These are phyloP conservation scores for Porites lutea DNA, from an alignment of 64 coral and sea anemone genomes.

Conservation along the genomic window DNA sequence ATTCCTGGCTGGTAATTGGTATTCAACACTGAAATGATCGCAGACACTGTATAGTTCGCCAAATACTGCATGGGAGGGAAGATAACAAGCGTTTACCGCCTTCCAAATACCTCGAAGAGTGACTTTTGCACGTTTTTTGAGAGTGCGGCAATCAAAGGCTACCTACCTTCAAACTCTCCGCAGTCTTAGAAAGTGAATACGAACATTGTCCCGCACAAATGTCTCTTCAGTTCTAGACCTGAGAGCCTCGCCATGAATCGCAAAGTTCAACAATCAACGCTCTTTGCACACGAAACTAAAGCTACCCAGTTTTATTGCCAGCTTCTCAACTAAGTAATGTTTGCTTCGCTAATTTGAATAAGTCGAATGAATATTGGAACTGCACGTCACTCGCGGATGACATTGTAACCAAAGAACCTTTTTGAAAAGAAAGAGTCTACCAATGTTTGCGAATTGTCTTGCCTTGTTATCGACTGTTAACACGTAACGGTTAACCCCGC, in stretches of 20 bases:
- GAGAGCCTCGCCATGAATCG: not conserved
- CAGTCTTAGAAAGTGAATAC: not conserved
- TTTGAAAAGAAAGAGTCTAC: slow-evolving; percentile 19
- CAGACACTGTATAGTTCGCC: too few species aligned
- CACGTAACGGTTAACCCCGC: slow-evolving; percentile 19
- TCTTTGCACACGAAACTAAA: not conserved
- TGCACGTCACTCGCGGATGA: slow-evolving; percentile 67
- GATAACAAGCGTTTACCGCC: not conserved
- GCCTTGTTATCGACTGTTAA: not conserved
- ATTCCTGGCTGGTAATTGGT: not conserved
- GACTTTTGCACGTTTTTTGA: not conserved
- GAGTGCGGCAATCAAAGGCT: not conserved
- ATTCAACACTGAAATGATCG: not conserved
- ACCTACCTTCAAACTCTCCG: slow-evolving; percentile 8
- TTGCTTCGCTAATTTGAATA: slow-evolving; percentile 86
- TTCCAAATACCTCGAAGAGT: too few species aligned
- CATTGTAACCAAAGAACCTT: slow-evolving; percentile 63
- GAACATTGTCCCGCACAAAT: not conserved
- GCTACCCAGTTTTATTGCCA: slow-evolving; percentile 27
- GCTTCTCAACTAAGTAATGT: slow-evolving; percentile 59
- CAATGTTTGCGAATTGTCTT: slow-evolving; percentile 57
- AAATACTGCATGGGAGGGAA: too few species aligned
- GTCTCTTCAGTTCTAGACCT: not conserved
- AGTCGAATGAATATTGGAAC: slow-evolving; percentile 72
- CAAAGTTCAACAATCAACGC: slow-evolving; percentile 12